These are phyloP conservation scores for Gadus macrocephalus DNA, from an alignment of 2,113 vertebrate species.

Conservation along the genomic window DNA sequence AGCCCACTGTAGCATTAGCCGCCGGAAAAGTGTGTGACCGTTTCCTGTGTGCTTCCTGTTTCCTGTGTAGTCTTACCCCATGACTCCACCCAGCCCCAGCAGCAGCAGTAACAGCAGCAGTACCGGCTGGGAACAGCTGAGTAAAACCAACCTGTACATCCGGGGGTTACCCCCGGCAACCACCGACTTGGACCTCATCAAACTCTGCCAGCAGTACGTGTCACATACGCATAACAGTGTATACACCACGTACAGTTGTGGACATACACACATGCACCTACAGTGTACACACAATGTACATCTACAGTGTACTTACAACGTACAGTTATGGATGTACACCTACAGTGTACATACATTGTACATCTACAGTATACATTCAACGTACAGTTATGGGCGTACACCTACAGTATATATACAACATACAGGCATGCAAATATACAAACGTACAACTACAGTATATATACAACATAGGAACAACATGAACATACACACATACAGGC, in stretches of 20 bases:
- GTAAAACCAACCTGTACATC: slow-evolving; percentile 99
- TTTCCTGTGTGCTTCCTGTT: slow-evolving; percentile 79
- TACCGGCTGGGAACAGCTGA: slow-evolving; percentile 98
- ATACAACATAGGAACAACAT: no score
- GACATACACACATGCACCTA: no score
- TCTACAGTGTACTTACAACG: no score
- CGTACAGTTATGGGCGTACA: no score
- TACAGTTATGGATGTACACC: no score
- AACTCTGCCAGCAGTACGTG: slow-evolving; percentile 98
- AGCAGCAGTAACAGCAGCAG: slow-evolving; percentile 91
- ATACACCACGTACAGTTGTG: no score
- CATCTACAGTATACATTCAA: not conserved
- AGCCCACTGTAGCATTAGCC: no score
- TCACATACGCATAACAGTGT: not conserved
- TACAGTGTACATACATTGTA: no score
- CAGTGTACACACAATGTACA: no score
- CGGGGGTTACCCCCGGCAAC: slow-evolving; percentile 93
- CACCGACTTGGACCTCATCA: slow-evolving; percentile 97
- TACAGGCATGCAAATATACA: no score
- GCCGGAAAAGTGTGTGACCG: not conserved
- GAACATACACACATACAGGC: not conserved
- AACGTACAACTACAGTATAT: not conserved
- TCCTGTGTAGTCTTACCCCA: slow-evolving; percentile 83
- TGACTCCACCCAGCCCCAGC: slow-evolving; percentile 98
- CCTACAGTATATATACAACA: no score